Evolutionary conservation across 1,140 invertebrate species (phyloP), one percentile per base, ranked within the genome.

Genomic region (Eurosta solidaginis): DNA sequence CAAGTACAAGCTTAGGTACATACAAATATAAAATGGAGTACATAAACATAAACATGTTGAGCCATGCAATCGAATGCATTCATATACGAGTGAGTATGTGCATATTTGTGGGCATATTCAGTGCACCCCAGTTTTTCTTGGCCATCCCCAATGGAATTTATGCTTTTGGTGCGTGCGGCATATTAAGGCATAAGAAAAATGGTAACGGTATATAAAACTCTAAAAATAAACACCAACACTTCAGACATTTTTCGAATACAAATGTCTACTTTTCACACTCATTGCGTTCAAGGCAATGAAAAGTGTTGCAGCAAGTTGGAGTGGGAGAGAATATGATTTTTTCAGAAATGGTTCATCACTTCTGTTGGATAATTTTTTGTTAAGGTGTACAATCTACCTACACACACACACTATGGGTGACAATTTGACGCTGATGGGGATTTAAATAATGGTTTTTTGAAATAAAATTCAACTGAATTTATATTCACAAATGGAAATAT

Each of bases 131-230:
- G n/a, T 10, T 68, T 68, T 68, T 68, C 59, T 68, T 40, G 33
- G 59, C 33, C 59, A 68, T 68, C 59, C 59, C 59, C 59, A 68
- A 68, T 68, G 59, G 59, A 68, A 68, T 68, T 68, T 68, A 68
- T 68, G 59, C 59, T 68, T 68, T 68, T 68, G 36, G 73, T 74
- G 42, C 44, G 73, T 74, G 73, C 73, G 40, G 22, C 12, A 27
- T 22, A 74, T 68, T 68, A 68, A 17, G 22, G 25, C 54, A 59
- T 33, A 12, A 4, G n/a, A n/a, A n/a, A n/a, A n/a, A n/a, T n/a
- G 22, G 27, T 59, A 29, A 17, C 27, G 54, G 36, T 47, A 47
- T n/a, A 27, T 68, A 68, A n/a, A n/a, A 42, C 59, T 68, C 59
- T 68, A 68, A 68, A 68, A 68, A 68, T 68, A 68, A 40, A 68